Base-by-base conservation (phyloP, 1,140 invertebrate genomes). In the Leptonema lineaticorne region DNA sequence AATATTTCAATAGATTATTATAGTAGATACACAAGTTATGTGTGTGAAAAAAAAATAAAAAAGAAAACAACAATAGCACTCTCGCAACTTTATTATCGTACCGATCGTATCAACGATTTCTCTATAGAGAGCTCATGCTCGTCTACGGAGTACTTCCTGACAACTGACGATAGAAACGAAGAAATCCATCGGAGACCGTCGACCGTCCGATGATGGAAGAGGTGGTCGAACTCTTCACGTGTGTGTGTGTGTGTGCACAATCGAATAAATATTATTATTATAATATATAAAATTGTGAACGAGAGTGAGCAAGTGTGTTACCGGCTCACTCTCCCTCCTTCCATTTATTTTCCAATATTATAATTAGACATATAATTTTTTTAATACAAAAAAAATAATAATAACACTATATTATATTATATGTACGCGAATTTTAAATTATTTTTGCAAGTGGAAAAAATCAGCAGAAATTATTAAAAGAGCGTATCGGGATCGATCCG, bases 221-320 rank as follows among this genome's bases (percentile, higher is more conserved):
- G 16, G 58, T 18, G 24, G 29, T 14, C n/a, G 58, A 37, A 41
- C 16, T 41, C 37, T 41, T 41, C 37, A 41, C 37, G 9, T n/a
- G n/a, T n/a, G n/a, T n/a, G n/a, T n/a, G n/a, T n/a, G n/a, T n/a
- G n/a, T n/a, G n/a, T n/a, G n/a, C n/a, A n/a, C n/a, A n/a, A n/a
- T n/a, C n/a, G n/a, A n/a, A n/a, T n/a, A n/a, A n/a, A n/a, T n/a
- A n/a, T n/a, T n/a, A n/a, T n/a, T n/a, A n/a, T n/a, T n/a, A n/a
- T n/a, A n/a, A n/a, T n/a, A n/a, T n/a, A n/a, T n/a, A n/a, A n/a
- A n/a, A n/a, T n/a, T n/a, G n/a, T 22, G 45, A 46, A 64, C 29
- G 41, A 50, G 45, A 46, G 62, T 64, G 62, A 64, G 62, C 62
- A 64, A 64, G 62, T 64, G 62, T 64, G 62, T 64, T 64, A 64